Evolutionary conservation across 2,888 invertebrate species (phyloP).

Genomic region (Seira ritae): DNA sequence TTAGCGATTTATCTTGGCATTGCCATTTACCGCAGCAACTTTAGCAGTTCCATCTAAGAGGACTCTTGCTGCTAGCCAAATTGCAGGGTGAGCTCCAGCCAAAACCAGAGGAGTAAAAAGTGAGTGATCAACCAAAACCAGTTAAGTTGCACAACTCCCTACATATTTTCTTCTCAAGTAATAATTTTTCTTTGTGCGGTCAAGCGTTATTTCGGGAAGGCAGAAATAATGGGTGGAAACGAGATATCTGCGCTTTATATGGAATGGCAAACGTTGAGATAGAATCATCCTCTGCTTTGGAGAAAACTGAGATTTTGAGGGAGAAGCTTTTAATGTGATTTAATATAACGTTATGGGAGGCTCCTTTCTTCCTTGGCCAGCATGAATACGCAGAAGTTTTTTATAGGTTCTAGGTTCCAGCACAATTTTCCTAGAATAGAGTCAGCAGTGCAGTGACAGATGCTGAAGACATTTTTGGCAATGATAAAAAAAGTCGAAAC

Average conservation of each 20-base stretch:
- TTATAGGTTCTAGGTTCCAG: too few relatives aligned
- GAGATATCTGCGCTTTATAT: not conserved
- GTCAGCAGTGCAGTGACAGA: too few relatives aligned
- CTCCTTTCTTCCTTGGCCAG: not conserved
- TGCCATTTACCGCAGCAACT: conserved; percentile 26
- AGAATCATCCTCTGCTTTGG: too few relatives aligned
- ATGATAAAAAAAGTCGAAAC: too few relatives aligned
- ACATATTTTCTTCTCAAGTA: conserved; percentile 12
- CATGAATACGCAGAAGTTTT: too few relatives aligned
- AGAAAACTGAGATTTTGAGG: not conserved
- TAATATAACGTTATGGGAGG: not conserved
- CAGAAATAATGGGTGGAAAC: conserved; percentile 19
- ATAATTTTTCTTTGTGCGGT: conserved; percentile 27
- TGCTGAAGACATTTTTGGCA: too few relatives aligned
- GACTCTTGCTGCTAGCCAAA: not conserved
- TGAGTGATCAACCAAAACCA: conserved; percentile 23
- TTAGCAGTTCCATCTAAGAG: conserved; percentile 1
- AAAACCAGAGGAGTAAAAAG: conserved; percentile 4
- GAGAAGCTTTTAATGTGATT: not conserved
- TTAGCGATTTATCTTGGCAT: conserved; percentile 49
- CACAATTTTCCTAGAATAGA: too few relatives aligned
- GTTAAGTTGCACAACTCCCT: not conserved
- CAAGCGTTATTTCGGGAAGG: conserved; percentile 22
- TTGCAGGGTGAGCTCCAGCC: not conserved
- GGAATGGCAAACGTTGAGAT: not conserved